Evolutionary conservation across 2,797 vertebrate species (phyloP).

Genomic region (Uromys caudimaculatus): DNA sequence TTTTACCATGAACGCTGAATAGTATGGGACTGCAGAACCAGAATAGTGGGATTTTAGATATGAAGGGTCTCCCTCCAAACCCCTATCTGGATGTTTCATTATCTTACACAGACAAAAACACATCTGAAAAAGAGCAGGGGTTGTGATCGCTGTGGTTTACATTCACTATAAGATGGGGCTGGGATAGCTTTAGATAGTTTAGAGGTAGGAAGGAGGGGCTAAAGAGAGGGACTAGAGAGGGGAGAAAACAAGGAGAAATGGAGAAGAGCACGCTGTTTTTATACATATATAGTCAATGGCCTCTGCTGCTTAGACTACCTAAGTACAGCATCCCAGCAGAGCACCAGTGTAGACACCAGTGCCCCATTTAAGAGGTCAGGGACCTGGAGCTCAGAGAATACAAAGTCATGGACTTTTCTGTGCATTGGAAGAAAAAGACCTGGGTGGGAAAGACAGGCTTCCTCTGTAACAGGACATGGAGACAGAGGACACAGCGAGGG

Average conservation of each 20-base stretch:
- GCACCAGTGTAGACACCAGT: background rate
- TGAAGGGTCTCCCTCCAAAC: background rate
- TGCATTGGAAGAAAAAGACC: background rate
- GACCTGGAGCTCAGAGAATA: slow-evolving; percentile 13
- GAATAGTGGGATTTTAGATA: background rate
- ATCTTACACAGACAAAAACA: background rate
- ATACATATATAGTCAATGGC: background rate
- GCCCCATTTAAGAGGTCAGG: background rate
- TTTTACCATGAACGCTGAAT: background rate
- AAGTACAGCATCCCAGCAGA: slow-evolving; percentile 20
- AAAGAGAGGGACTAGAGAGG: background rate
- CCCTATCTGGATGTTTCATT: background rate
- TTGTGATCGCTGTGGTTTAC: background rate
- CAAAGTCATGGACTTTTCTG: background rate
- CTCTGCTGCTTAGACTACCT: background rate
- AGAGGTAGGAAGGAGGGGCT: background rate
- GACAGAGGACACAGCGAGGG: background rate
- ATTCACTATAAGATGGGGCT: background rate
- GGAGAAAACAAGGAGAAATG: background rate
- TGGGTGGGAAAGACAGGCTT: background rate
- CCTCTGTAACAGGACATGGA: background rate
- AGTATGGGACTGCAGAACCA: background rate
- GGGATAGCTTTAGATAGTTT: background rate
- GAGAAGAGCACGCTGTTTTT: background rate
- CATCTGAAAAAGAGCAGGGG: background rate